These are phyloP conservation scores for Drosophila glabriapex DNA, from an alignment of 2,888 invertebrate genomes.

Conservation along the genomic window DNA sequence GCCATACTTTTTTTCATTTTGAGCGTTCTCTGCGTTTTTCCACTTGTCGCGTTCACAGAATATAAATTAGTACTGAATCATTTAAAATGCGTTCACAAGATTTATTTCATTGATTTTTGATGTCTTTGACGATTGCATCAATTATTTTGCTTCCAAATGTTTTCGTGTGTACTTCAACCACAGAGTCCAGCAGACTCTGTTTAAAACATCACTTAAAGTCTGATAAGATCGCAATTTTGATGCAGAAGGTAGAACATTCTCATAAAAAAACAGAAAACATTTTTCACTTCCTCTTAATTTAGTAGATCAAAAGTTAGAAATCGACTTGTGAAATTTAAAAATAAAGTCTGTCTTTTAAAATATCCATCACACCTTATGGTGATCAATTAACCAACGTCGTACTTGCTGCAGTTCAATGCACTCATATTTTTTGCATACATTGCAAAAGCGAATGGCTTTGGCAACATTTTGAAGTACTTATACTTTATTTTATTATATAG, in stretches of 20 bases:
- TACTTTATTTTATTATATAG: neutral
- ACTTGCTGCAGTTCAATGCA: constrained; percentile 41
- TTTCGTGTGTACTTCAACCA: constrained; percentile 9
- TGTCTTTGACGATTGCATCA: constrained; percentile 58
- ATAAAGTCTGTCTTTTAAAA: neutral
- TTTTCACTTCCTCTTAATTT: neutral
- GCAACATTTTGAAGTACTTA: neutral
- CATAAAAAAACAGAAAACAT: neutral
- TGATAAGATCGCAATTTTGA: neutral
- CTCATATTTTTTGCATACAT: constrained; percentile 34
- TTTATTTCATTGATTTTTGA: constrained; percentile 63
- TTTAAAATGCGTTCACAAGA: constrained; percentile 58
- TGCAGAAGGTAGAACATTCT: neutral
- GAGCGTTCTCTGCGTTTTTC: constrained; percentile 25
- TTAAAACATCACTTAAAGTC: neutral
- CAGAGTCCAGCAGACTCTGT: neutral
- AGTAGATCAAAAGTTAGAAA: neutral
- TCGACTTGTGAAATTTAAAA: neutral
- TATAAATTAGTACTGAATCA: constrained; percentile 59
- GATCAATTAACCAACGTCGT: neutral
- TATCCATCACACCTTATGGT: neutral
- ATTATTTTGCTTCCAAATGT: constrained; percentile 41
- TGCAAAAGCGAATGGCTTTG: constrained; percentile 18
- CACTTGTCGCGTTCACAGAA: constrained; percentile 52
- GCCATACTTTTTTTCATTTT: constrained; percentile 28